phyloP scores from a whole-genome alignment of 1,140 invertebrate genomes.

The Sarcophaga bullata region DNA sequence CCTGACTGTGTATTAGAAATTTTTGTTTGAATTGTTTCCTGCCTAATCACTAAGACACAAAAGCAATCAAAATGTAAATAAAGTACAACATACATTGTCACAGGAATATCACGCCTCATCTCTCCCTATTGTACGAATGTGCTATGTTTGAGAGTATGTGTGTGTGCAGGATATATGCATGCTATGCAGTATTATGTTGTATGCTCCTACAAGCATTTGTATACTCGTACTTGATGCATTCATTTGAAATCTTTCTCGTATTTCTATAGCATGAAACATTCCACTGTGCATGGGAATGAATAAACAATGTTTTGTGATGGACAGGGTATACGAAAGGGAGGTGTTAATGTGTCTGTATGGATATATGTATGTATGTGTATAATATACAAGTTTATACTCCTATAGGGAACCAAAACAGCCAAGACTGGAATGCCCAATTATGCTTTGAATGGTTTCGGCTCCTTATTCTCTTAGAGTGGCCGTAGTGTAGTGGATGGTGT shows the following conservation, averaged over 20 bases:
- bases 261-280: not conserved
- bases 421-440: too few relatives aligned
- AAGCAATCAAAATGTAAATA: slow-evolving; percentile 43
- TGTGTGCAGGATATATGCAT: not conserved
- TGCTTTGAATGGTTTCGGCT: too few relatives aligned
- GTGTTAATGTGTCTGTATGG: not conserved
- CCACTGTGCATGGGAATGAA: not conserved
- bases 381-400: too few relatives aligned
- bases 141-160: too few relatives aligned
- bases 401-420: too few relatives aligned
- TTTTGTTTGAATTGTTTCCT: not conserved
- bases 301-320: not conserved
- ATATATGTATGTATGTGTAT: too few relatives aligned
- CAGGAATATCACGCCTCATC: not conserved
- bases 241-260: not conserved
- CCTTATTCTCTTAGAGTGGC: too few relatives aligned
- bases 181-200: not conserved
- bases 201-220: not conserved
- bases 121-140: too few relatives aligned
- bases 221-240: not conserved
- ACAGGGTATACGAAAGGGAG: not conserved
- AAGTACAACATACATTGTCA: slow-evolving; percentile 40
- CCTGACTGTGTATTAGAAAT: too few relatives aligned
- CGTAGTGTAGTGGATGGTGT: too few relatives aligned
- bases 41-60: slow-evolving; percentile 43